Evolutionary conservation across 2,797 vertebrate genomes (phyloP).

Genomic region (Sebastes cheni): DNA sequence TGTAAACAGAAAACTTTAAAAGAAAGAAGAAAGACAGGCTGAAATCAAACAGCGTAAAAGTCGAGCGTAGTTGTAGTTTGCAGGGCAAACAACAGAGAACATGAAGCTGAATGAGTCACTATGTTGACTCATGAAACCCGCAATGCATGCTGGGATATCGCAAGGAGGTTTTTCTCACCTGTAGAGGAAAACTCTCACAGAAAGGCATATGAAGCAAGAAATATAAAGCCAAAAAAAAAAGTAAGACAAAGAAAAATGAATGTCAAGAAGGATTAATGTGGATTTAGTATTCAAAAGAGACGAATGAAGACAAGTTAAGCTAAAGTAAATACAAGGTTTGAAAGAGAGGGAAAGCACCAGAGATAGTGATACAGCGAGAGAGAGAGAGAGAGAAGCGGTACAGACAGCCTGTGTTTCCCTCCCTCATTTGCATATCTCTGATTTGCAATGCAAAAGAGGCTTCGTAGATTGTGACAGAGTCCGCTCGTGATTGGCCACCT

Average conservation of each 20-base stretch:
- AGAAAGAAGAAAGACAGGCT: constrained; percentile 28
- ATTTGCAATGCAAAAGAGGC: constrained; percentile 74
- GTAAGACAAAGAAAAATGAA: background rate
- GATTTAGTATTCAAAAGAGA: background rate
- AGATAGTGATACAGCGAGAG: background rate
- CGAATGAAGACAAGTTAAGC: background rate
- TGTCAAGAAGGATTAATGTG: background rate
- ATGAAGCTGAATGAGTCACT: constrained; percentile 39
- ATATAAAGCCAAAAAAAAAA: background rate
- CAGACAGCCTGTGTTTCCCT: constrained; percentile 12
- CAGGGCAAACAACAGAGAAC: constrained; percentile 38
- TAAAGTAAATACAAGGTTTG: background rate
- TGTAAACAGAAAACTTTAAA: constrained; percentile 39
- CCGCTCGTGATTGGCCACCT: constrained; percentile 40
- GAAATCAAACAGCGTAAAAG: constrained; percentile 19
- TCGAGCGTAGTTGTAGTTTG: constrained; percentile 37
- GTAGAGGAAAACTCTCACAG: background rate
- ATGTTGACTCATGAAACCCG: constrained; percentile 23
- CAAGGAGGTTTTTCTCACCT: background rate
- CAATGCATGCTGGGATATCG: background rate
- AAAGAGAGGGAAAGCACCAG: constrained; percentile 20
- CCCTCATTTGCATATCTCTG: constrained; percentile 64
- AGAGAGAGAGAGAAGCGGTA: background rate
- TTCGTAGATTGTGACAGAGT: constrained; percentile 38
- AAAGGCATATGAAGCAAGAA: background rate